Conservation (phyloP, 2,113 vertebrate genomes). For the Prolemur simus region DNA sequence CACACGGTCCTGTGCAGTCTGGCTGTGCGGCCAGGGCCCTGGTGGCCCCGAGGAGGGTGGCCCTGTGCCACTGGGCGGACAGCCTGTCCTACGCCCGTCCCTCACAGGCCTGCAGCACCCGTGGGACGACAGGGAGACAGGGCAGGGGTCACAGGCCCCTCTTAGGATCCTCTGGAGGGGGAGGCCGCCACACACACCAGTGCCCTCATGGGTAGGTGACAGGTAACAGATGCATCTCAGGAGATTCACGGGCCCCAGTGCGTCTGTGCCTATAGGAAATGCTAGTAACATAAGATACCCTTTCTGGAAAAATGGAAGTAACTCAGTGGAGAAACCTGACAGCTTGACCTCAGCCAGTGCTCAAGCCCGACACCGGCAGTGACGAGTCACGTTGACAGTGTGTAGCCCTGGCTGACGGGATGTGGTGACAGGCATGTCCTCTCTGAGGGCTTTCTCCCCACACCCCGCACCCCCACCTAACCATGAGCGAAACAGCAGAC, state of each 20-base stretch:
- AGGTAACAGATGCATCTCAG: rapidly evolving
- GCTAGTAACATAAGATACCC: rapidly evolving
- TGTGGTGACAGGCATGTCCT: rapidly evolving
- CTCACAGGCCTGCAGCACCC: not conserved
- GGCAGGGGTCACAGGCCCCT: rapidly evolving
- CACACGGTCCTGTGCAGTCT: not conserved
- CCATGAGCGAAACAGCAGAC: not conserved
- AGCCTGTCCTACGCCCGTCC: not conserved
- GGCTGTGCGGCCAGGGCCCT: not conserved
- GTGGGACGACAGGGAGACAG: not conserved
- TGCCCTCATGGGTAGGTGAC: rapidly evolving
- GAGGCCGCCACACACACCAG: not conserved
- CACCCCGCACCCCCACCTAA: not conserved
- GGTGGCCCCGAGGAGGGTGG: too few relatives aligned
- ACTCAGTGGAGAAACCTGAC: not conserved
- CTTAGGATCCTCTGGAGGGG: rapidly evolving
- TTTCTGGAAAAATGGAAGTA: rapidly evolving
- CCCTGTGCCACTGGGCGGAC: rapidly evolving
- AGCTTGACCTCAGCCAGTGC: rapidly evolving
- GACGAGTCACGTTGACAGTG: rapidly evolving
- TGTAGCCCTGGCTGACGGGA: rapidly evolving
- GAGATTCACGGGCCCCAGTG: not conserved
- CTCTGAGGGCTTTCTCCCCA: too few relatives aligned
- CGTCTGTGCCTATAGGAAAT: not conserved
- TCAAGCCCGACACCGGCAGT: rapidly evolving